Base-by-base conservation (phyloP, 2,113 vertebrate species). In the Sminthopsis crassicaudata region DNA sequence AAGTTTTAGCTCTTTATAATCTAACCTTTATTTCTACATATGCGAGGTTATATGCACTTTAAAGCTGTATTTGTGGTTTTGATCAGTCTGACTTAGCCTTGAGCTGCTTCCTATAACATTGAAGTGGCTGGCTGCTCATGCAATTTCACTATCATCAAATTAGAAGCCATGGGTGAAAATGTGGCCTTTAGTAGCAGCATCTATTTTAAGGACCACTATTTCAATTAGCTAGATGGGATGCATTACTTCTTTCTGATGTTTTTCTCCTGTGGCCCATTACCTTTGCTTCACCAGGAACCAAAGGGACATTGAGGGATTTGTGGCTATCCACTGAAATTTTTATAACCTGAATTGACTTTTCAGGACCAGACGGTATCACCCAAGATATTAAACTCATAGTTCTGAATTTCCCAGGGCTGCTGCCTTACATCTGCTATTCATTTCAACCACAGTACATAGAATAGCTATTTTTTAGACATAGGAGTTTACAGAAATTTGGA, bases 291-390 rank as follows among this genome's bases (percentile, higher is more conserved):
- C 76, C 94, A 96, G 90, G 95, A 90, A 92, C 48, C 30, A 46
- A 96, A 91, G 96, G 90, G 95, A 94, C 93, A 95, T 96, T 94
- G 89, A 92, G 95, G 92, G 54, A 93, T 96, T 96, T 97, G 95
- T 97, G 90, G 91, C 92, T 95, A 94, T 94, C 93, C 95, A 57
- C 93, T 97, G 95, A 97, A 97, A 97, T 46, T 96, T 97, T 97
- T 98, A 97, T 97, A 97, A 96, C 95, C 54, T 48, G 94, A 96
- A 97, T 97, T 97, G 97, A 95, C 94, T 97, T 97, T 97, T 96
- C 93, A 95, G 92, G 93, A 94, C 96, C 92, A 94, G 91, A 48
- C 52, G 96, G 94, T 76, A 95, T 96, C 93, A 96, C 96, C 50
- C 90, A 95, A 91, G 90, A 97, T 98, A 97, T 97, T 96, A 95